A percentile compares a stretch with the other conserved stretches of the same genome.
Evolutionary conservation across 1,140 invertebrate species (phyloP).

Genomic region (Adoxophyes honmai): DNA sequence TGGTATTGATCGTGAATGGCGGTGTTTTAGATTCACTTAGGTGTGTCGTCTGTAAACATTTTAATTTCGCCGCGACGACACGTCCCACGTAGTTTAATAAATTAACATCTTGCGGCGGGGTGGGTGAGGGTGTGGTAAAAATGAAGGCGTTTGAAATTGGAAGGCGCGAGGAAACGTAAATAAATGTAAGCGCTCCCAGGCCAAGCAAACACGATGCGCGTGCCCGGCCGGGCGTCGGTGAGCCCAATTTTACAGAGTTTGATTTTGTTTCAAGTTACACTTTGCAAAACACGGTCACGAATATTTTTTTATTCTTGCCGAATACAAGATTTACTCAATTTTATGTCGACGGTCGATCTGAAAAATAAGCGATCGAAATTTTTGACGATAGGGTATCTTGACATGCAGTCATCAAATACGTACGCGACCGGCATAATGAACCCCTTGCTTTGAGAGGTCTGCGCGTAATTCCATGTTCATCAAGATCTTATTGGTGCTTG

Average conservation of each 20-base stretch:
- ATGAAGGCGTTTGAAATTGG: conserved; percentile 26
- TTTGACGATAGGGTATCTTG: too few species aligned
- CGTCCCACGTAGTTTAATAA: neutral
- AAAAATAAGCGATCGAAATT: too few species aligned
- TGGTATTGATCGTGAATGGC: neutral
- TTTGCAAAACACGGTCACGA: too few species aligned
- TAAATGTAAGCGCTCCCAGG: conserved; percentile 28
- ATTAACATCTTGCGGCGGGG: conserved; percentile 1
- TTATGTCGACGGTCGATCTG: too few species aligned
- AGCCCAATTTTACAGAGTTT: neutral
- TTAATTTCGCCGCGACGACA: neutral
- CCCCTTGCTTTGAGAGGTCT: too few species aligned
- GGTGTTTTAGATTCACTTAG: neutral
- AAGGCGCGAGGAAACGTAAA: conserved; percentile 25
- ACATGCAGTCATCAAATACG: too few species aligned
- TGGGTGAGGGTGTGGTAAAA: conserved; percentile 15
- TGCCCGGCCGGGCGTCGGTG: neutral
- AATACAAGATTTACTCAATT: too few species aligned
- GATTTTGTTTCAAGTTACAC: neutral
- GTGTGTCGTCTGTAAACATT: neutral
- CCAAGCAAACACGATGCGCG: conserved; percentile 24
- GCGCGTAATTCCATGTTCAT: neutral
- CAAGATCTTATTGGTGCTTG: conserved; percentile 7
- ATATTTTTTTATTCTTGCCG: too few species aligned
- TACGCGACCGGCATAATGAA: too few species aligned